Conservation (phyloP, 2,797 vertebrate genomes). For the Halcyon leucocephala region DNA sequence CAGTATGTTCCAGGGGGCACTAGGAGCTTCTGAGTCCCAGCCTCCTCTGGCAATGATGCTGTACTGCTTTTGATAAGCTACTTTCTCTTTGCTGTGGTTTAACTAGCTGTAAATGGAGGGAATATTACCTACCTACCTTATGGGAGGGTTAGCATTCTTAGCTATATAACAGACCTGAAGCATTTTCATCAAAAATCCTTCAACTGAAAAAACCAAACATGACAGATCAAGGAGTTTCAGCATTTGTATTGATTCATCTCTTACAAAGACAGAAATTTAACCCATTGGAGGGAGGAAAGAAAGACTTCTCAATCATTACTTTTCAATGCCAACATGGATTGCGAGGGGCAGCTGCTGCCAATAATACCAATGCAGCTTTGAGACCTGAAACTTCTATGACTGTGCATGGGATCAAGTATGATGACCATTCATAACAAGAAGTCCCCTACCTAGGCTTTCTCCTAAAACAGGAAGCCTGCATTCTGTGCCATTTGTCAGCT, state of each 20-base stretch:
- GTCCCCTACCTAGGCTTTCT: background rate
- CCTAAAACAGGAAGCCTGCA: background rate
- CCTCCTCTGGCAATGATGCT: background rate
- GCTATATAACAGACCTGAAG: background rate
- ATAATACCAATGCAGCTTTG: background rate
- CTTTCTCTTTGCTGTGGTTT: background rate
- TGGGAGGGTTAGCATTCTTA: background rate
- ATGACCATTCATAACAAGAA: background rate
- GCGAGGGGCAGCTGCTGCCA: background rate
- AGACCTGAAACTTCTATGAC: background rate
- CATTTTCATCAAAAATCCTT: background rate
- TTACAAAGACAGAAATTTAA: background rate
- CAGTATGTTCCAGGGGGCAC: background rate
- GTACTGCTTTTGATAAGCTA: background rate
- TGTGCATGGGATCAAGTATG: background rate
- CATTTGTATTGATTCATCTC: background rate
- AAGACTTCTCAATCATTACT: background rate
- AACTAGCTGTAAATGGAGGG: background rate
- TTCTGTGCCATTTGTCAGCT: background rate
- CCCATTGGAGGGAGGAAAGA: background rate
- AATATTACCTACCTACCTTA: background rate
- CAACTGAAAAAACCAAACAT: background rate
- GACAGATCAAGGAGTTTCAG: background rate
- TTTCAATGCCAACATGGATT: background rate
- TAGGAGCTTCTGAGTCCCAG: background rate